Conservation (phyloP, 2,888 invertebrate species). For the Drosophila atroscutellata region DNA sequence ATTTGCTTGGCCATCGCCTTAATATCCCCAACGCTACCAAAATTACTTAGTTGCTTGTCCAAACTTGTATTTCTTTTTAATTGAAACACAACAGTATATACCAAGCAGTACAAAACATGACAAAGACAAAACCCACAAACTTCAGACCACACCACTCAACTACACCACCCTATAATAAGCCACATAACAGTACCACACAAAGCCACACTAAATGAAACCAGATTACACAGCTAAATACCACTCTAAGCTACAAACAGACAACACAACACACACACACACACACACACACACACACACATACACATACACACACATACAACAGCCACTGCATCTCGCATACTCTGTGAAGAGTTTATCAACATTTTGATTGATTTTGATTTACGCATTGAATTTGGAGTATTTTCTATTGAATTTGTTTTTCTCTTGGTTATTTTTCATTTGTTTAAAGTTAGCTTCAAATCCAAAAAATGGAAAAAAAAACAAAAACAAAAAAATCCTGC, state of each 20-base stretch:
- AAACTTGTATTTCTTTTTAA: conserved; percentile 7
- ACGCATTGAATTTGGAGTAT: conserved; percentile 11
- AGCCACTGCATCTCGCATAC: conserved; percentile 27
- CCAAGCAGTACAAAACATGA: conserved; percentile 6
- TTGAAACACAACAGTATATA: conserved; percentile 15
- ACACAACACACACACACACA: neutral
- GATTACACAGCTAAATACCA: neutral
- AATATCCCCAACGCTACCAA: conserved; percentile 15
- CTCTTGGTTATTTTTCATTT: conserved; percentile 14
- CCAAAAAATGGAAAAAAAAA: conserved; percentile 12
- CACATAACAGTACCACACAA: neutral
- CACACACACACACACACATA: neutral
- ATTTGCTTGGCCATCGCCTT: conserved; percentile 25
- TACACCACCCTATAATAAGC: neutral
- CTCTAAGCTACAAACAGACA: neutral
- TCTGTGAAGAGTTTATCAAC: conserved; percentile 13
- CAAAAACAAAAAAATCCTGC: conserved; percentile 22
- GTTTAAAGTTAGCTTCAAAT: conserved; percentile 55
- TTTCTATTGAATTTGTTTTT: neutral
- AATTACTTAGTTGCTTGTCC: conserved; percentile 43
- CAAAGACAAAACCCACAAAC: neutral
- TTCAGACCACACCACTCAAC: neutral
- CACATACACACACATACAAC: conserved; percentile 2
- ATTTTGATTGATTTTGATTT: conserved; percentile 15
- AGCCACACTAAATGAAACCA: neutral